A percentile compares a stretch with the other conserved stretches of the same genome.
Conservation (phyloP, 1,140 invertebrate species). For the Teleopsis dalmanni region DNA sequence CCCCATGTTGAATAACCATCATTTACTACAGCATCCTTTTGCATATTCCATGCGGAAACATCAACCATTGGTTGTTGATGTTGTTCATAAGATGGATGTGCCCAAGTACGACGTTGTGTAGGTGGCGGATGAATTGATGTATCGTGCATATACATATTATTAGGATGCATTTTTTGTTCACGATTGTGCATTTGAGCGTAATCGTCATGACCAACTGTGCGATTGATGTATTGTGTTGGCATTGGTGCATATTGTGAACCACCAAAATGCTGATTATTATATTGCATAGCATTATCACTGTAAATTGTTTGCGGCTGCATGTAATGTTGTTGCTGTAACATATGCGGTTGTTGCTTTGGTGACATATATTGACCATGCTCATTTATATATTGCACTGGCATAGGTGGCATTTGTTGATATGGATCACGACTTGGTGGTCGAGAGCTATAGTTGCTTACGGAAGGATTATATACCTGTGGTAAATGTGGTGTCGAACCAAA, state of each 20-base stretch:
- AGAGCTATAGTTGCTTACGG: conserved; percentile 33
- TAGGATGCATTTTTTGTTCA: conserved; percentile 19
- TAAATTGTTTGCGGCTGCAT: conserved; percentile 35
- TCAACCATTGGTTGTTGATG: conserved; percentile 31
- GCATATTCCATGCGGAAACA: conserved; percentile 37
- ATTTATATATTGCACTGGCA: conserved; percentile 38
- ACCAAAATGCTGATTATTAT: conserved; percentile 27
- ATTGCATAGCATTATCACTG: conserved; percentile 28
- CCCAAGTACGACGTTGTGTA: conserved; percentile 63
- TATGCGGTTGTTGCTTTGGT: conserved; percentile 18
- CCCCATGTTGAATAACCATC: conserved; percentile 9
- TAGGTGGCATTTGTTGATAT: conserved; percentile 32
- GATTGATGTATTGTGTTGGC: conserved; percentile 57
- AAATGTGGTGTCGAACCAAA: conserved; percentile 56
- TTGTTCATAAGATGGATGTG: conserved; percentile 52
- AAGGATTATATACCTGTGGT: conserved; percentile 42
- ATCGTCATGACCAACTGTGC: conserved; percentile 34
- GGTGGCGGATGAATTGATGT: conserved; percentile 47
- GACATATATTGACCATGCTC: conserved; percentile 41
- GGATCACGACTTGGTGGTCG: conserved; percentile 43
- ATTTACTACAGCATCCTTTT: conserved; percentile 17
- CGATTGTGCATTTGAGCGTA: conserved; percentile 25
- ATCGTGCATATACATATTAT: conserved; percentile 70
- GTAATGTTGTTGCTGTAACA: conserved; percentile 7
- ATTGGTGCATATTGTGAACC: conserved; percentile 8